Percentiles rank a stretch among this genome's conserved stretches.
These are phyloP conservation scores for Anguilla marmorata DNA, from an alignment of 2,797 vertebrate genomes.

Conservation along the genomic window DNA sequence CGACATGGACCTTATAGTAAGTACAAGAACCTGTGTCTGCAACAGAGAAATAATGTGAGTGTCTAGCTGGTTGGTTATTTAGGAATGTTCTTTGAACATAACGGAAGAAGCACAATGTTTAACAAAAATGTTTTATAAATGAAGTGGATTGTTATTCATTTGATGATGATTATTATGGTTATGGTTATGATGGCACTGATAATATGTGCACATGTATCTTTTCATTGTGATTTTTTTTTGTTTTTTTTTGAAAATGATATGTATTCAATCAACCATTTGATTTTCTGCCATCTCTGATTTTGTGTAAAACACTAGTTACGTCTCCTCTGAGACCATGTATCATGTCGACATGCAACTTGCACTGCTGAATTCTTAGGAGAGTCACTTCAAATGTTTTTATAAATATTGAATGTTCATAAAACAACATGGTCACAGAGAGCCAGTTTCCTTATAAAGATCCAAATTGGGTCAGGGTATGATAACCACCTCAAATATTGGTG, in stretches of 20 bases:
- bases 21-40: neutral
- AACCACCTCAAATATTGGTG: too few species aligned
- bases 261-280: conserved; percentile 9
- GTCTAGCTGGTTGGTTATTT: neutral
- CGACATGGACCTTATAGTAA: neutral
- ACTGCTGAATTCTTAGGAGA: too few species aligned
- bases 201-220: too few species aligned
- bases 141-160: neutral
- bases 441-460: too few species aligned
- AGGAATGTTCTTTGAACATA: neutral
- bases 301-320: conserved; percentile 43
- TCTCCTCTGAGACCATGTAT: too few species aligned
- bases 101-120: neutral
- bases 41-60: too few species aligned
- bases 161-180: neutral
- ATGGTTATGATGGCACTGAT: neutral
- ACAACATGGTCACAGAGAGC: too few species aligned
- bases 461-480: too few species aligned
- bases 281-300: conserved; percentile 49
- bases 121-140: neutral
- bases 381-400: too few species aligned
- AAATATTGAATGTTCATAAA: too few species aligned
- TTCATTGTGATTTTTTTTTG: too few species aligned
- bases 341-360: too few species aligned
- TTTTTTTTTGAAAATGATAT: conserved; percentile 41